These are phyloP conservation scores for Apostichopus parvimensis DNA, from an alignment of 35 echinoderm and acorn worm genomes.

Conservation along the genomic window DNA sequence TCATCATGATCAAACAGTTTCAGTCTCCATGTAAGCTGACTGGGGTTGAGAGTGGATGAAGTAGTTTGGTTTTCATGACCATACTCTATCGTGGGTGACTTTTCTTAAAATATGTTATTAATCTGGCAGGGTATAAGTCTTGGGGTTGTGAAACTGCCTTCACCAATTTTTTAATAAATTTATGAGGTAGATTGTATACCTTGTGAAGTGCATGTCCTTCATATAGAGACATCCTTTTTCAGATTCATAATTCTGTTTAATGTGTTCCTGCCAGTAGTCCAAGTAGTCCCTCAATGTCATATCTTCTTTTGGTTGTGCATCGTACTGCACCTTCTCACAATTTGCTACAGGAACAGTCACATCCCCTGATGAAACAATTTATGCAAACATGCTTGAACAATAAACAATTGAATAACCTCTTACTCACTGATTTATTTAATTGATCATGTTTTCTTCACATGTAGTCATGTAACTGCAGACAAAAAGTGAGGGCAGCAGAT, in stretches of 20 bases:
- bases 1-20: no score
- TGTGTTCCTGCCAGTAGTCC: slow-evolving; percentile 42
- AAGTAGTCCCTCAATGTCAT: slow-evolving; percentile 50
- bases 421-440: neutral
- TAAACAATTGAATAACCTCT: neutral
- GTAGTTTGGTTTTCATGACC: no score
- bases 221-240: slow-evolving; percentile 53
- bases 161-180: no score
- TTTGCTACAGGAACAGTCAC: slow-evolving; percentile 53
- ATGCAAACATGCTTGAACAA: no score
- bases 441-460: neutral
- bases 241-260: slow-evolving; percentile 26
- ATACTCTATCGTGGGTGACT: no score
- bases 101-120: no score
- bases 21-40: no score
- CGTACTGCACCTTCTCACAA: slow-evolving; percentile 50
- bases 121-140: no score
- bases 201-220: slow-evolving; percentile 67
- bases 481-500: neutral
- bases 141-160: no score
- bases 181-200: neutral
- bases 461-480: neutral
- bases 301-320: slow-evolving; percentile 52
- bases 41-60: no score
- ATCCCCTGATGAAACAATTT: slow-evolving; percentile 12